Evolutionary conservation across 2,113 vertebrate genomes (phyloP).

Genomic region (Odontesthes bonariensis): DNA sequence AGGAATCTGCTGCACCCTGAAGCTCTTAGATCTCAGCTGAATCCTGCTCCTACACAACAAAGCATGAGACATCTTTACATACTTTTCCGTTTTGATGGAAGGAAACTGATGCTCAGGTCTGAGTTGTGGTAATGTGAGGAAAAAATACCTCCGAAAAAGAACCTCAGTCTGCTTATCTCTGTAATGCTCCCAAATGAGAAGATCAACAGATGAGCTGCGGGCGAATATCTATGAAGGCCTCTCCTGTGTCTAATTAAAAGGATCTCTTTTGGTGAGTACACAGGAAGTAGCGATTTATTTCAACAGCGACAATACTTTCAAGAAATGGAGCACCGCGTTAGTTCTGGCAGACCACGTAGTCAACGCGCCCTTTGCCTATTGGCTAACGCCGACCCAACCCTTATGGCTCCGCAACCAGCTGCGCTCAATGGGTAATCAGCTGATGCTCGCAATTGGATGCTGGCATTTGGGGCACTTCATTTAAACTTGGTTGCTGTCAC

Average conservation of each 20-base stretch:
- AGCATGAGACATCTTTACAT: conserved; percentile 30
- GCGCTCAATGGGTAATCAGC: no score
- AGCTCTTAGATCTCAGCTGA: conserved; percentile 39
- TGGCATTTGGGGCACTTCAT: no score
- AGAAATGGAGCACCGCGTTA: no score
- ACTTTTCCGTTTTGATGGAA: conserved; percentile 6
- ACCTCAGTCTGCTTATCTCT: conserved; percentile 34
- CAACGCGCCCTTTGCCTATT: no score
- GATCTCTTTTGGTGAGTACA: conserved; percentile 35
- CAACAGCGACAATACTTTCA: conserved; percentile 41
- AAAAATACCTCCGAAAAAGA: conserved; percentile 37
- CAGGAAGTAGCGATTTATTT: conserved; percentile 37
- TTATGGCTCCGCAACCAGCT: no score
- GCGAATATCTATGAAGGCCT: conserved; percentile 46
- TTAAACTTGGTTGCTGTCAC: no score
- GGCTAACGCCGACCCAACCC: no score
- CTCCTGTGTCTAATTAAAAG: conserved; percentile 71
- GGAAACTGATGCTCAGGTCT: conserved; percentile 23
- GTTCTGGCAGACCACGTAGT: no score
- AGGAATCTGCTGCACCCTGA: conserved; percentile 21
- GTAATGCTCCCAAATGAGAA: conserved; percentile 37
- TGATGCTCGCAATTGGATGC: no score
- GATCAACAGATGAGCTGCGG: conserved; percentile 44
- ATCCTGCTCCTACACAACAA: conserved; percentile 30
- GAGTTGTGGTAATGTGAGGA: conserved; percentile 25